phyloP scores from a whole-genome alignment of 2,113 vertebrate genomes.

The Nansenia antarctica region DNA sequence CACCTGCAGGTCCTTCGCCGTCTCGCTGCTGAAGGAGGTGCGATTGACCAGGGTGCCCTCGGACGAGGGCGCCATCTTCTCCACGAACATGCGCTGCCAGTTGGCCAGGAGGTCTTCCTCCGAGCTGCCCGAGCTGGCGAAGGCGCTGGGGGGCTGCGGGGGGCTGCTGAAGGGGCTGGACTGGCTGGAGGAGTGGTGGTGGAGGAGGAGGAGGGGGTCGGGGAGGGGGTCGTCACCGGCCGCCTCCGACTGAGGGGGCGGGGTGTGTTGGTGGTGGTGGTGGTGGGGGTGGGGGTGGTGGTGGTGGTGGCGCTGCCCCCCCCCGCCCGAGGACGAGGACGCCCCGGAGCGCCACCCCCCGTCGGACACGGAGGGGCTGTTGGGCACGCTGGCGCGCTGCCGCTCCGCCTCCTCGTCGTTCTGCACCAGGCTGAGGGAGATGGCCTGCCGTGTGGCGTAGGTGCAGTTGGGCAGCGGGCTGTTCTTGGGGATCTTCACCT shows the following conservation, averaged over 20 bases:
- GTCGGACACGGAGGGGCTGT: constrained; percentile 78
- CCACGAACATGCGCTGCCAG: constrained; percentile 96
- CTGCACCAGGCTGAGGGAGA: constrained; percentile 93
- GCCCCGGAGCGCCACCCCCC: constrained; percentile 66
- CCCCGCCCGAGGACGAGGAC: constrained; percentile 64
- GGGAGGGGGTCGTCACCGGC: constrained; percentile 65
- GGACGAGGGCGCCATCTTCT: constrained; percentile 81
- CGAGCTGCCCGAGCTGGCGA: constrained; percentile 86
- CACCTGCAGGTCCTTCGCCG: constrained; percentile 79
- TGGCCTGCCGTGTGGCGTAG: constrained; percentile 94
- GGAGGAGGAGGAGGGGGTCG: no score
- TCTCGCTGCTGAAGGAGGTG: constrained; percentile 85
- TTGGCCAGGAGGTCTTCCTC: constrained; percentile 93
- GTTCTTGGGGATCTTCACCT: constrained; percentile 94
- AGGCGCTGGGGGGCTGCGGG: constrained; percentile 79
- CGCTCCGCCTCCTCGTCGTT: constrained; percentile 77
- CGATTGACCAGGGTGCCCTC: constrained; percentile 78
- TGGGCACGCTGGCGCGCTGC: constrained; percentile 68
- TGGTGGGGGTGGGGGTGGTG: constrained; percentile 62
- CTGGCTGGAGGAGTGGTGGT: constrained; percentile 78
- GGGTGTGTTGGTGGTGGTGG: constrained; percentile 65
- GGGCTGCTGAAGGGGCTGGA: constrained; percentile 85
- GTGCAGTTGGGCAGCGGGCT: constrained; percentile 97
- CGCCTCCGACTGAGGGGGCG: constrained; percentile 67
- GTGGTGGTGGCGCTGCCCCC: constrained; percentile 33